phyloP scores from a whole-genome alignment of 2,888 invertebrate species.

The Oligia strigilis region DNA sequence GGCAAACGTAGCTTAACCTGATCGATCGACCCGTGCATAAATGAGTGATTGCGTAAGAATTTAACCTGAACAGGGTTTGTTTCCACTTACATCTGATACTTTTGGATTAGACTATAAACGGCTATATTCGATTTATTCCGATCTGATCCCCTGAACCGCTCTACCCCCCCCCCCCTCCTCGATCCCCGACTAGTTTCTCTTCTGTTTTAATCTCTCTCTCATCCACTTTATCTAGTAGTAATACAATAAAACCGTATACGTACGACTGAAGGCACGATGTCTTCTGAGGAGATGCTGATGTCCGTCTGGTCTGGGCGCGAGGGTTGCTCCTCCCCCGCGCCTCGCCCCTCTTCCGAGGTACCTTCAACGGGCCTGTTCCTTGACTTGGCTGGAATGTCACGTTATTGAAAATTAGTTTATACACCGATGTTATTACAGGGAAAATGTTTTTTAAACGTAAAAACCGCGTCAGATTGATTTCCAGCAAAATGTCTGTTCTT shows the following conservation, averaged over 20 bases:
- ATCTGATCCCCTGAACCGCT: no score
- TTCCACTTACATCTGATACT: neutral
- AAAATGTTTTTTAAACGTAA: neutral
- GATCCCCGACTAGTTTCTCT: no score
- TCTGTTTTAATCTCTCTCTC: no score
- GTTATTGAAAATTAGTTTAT: constrained; percentile 49
- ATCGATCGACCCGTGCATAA: neutral
- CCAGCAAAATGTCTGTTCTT: constrained; percentile 24
- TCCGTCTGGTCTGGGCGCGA: constrained; percentile 85
- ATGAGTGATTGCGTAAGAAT: neutral
- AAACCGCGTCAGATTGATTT: neutral
- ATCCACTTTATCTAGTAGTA: neutral
- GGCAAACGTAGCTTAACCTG: no score
- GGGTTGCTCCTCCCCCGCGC: constrained; percentile 81
- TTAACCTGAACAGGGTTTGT: neutral
- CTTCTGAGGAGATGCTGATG: constrained; percentile 86
- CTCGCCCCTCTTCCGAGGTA: constrained; percentile 74
- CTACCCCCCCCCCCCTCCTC: no score
- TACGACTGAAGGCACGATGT: constrained; percentile 79
- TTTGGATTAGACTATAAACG: neutral
- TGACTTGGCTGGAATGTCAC: constrained; percentile 80
- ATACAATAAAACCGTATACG: constrained; percentile 66
- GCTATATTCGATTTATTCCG: no score
- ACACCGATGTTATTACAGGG: neutral
- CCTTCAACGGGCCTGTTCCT: constrained; percentile 76